Base-by-base conservation (phyloP, 30 jellyfish, hydroid and myxozoan genomes). In the Turritopsis dohrnii region DNA sequence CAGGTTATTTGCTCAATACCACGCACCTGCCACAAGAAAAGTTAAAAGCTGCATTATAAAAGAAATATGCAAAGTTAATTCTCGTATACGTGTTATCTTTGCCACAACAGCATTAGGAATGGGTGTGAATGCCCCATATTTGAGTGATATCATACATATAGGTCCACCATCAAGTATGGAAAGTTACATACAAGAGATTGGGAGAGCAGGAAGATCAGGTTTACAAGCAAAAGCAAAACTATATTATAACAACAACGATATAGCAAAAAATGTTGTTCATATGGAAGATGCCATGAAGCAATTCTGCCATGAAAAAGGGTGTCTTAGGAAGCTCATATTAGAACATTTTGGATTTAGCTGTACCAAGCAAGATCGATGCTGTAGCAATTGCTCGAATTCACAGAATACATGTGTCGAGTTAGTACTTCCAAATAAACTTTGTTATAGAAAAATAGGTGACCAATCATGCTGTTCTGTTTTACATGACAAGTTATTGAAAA, bases 21-120 rank as follows among this genome's bases (percentile, higher is more conserved):
- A 80, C 52, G 83, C 83, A 16, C 83, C 87, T 21, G 30, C 54
- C 8, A 66, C 79, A 18, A 13, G 17, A 52, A 20, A 20, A 23
- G 65, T 80, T 54, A 80, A 80, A 31, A 53, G 54, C 9, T 20
- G 26, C 41, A 80, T 80, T 20, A 7, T 80, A 16, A n/a, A 66
- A 5, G 83, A 80, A 28, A 80, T 80, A 16, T 25, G 31, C 4
- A 80, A 52, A 24, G 25, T 1, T 7, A 30, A 41, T 18, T 60
- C 87, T 1, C 22, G 20, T 8, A 23, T 60, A n/a, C 21, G 87
- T 22, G 53, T 80, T 29, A 31, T 80, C 7, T 80, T 41, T 80
- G 87, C 83, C n/a, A 80, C 84, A n/a, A 31, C 87, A 80, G 87
- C 87, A 23, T 81, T 80, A 16, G 87, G 87, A 23, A 80, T 80